Evolutionary conservation across 2,797 vertebrate genomes (phyloP), one percentile per base, ranked within the genome.

Genomic region (Gymnothorax javanicus): DNA sequence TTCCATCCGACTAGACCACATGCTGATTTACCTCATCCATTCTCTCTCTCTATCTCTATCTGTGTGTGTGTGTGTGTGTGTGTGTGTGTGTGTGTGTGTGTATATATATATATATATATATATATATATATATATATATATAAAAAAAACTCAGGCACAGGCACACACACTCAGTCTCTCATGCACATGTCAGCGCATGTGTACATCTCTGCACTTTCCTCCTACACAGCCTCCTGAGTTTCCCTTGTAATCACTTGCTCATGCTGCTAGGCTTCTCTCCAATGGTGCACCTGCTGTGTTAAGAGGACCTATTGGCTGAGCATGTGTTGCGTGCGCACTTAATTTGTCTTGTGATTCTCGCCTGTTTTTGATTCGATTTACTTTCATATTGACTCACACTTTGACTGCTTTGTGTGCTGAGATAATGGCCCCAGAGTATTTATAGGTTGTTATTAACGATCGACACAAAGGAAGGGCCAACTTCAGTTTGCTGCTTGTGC

Each of bases 241-340:
- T 67, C 20, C 43, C 27, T 86, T 15, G 56, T 6, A 90, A 62
- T 67, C 56, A 71, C 90, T 93, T 91, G 77, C 82, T 69, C 43
- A 25, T 7, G 85, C 90, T 92, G 27, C 20, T 8, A 73, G 91
- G 88, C 27, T 23, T 2, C 83, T 86, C 81, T 67, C 52, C 69
- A 87, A 15, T 67, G 23, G 71, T 82, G 15, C 85, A 84, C 71
- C 71, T 50, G 23, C 75, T 69, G 27, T 25, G 12, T 67, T 59
- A 7, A 33, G 15, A 60, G n/a, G 58, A 57, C 64, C 52, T 3
- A 13, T 4, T 23, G 52, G 52, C 52, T n/a, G 52, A 81, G 52
- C 12, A 5, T 15, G 62, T 67, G 62, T n/a, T 67, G 62, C 23
- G 62, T 67, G 62, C 15, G 13, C 62, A 9, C 9, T 9, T 9